Evolutionary conservation across 30 jellyfish, hydroid and myxozoan species (phyloP), one percentile per base, ranked within the genome.

Genomic region (Cassiopea xamachana): DNA sequence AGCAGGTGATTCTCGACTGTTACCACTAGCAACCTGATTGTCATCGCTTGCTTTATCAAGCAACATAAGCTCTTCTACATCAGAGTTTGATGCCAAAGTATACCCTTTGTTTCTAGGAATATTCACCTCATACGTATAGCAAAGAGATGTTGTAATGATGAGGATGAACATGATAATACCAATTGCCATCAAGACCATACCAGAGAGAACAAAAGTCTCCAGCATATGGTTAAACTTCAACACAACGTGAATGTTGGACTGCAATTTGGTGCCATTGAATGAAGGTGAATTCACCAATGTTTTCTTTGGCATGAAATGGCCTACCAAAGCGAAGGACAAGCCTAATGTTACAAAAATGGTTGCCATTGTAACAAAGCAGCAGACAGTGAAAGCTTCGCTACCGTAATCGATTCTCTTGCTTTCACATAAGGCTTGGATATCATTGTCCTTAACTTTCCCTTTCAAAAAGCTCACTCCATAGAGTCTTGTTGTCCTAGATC

Each of bases 261-360:
- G 12, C 15, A 43, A 4, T 19, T 71, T 43, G 1, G 97, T 50
- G 59, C 50, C 64, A 69, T 83, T 77, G 49, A 70, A 49, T 16
- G 61, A 43, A 2, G 75, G 62, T 18, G 19, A 70, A 18, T 72
- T 46, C 17, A 43, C 68, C 59, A 90, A 18, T 27, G 60, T 62
- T 61, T 90, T 82, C 93, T 69, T 82, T 16, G 93, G 90, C 7
- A 93, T 90, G 39, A 90, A 83, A 75, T 90, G 97, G 50, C 97
- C 97, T 48, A 93, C 97, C 81, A 90, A 69, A 19, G 92, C 97
- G 14, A 90, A 77, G 1, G 93, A 60, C 60, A 90, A 39, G 2
- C 97, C 97, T 39, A 77, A 82, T 6, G 81, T 90, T 16, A 90
- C 81, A 3, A 79, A 69, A 44, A 90, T 69, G 43, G 83, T 75